phyloP scores from a whole-genome alignment of 2,113 vertebrate species.

The Phainopepla nitens region DNA sequence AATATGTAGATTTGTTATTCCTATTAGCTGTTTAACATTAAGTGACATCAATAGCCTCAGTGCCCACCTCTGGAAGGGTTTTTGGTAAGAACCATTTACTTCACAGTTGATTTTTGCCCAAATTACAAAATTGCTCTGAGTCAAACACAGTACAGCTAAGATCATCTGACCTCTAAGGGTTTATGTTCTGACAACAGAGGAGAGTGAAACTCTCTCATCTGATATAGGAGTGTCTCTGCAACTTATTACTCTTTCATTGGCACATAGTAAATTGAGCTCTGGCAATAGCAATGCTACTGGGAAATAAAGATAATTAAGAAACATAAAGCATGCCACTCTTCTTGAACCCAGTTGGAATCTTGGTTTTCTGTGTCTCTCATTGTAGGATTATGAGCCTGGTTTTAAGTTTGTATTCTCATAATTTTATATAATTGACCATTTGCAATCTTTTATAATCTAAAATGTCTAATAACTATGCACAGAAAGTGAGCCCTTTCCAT shows the following conservation, averaged over 20 bases:
- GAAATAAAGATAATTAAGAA: conserved; percentile 81
- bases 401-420: conserved; percentile 52
- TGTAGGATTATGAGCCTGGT: conserved; percentile 38
- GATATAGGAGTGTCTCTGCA: conserved; percentile 62
- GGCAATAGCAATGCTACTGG: conserved; percentile 67
- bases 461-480: conserved; percentile 58
- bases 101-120: neutral
- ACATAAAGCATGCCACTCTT: conserved; percentile 75
- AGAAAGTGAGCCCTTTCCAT: conserved; percentile 56
- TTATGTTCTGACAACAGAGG: conserved; percentile 58
- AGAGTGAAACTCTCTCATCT: conserved; percentile 63
- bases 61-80: neutral
- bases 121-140: neutral
- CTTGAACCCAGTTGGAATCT: conserved; percentile 63
- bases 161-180: conserved; percentile 18
- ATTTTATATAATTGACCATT: conserved; percentile 59
- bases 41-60: neutral
- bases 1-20: neutral
- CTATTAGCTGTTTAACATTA: neutral
- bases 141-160: conserved; percentile 37
- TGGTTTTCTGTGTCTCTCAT: conserved; percentile 52
- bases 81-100: neutral
- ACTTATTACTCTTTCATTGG: conserved; percentile 71
- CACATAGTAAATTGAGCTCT: conserved; percentile 70
- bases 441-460: conserved; percentile 55